These are phyloP conservation scores for Nematopogon swammerdamellus DNA, from an alignment of 2,888 invertebrate genomes.

Conservation along the genomic window DNA sequence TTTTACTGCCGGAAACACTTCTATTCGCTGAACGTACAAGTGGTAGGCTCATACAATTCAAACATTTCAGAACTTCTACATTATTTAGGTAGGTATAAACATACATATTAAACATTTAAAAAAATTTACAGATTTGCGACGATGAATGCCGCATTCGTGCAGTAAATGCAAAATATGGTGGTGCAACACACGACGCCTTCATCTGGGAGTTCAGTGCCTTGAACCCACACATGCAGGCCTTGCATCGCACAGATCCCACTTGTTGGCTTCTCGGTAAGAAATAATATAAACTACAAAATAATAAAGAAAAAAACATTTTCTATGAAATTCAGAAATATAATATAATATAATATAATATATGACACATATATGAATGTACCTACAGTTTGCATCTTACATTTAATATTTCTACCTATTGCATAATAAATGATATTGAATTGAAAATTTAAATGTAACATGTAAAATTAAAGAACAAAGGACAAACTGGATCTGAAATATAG, in stretches of 20 bases:
- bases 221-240: constrained; percentile 8
- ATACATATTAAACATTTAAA: not conserved
- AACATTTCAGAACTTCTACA: not conserved
- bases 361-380: not conserved
- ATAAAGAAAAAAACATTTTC: not conserved
- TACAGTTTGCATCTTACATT: not conserved
- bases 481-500: not conserved
- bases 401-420: not conserved
- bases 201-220: constrained; percentile 15
- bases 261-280: constrained; percentile 10
- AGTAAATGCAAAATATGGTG: constrained; percentile 17
- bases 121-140: constrained; percentile 15
- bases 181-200: constrained; percentile 16
- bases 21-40: constrained; percentile 15
- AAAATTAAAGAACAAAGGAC: no score
- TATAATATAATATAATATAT: no score
- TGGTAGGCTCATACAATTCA: constrained; percentile 9
- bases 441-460: no score
- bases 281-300: constrained; percentile 6
- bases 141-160: constrained; percentile 12
- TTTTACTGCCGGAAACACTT: constrained; percentile 11
- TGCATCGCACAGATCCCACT: constrained; percentile 7
- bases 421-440: no score
- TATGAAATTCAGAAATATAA: not conserved
- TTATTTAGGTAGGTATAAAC: not conserved